Evolutionary conservation across 2,888 invertebrate genomes (phyloP), one percentile per base, ranked within the genome.

Genomic region (Tenthredo notha): DNA sequence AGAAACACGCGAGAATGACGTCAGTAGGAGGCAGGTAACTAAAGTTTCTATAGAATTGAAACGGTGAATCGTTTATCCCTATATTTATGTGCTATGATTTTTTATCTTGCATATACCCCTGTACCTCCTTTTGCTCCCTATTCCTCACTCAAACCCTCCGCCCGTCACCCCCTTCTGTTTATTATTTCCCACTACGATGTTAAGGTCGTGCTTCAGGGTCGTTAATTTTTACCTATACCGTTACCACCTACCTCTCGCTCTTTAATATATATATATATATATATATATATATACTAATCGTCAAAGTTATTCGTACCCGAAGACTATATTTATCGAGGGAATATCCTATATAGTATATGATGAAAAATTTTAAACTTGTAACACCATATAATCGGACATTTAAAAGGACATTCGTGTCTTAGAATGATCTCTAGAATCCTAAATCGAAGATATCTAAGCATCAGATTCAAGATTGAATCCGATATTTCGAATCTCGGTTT

Each of bases 1-100:
- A 21, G 40, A 25, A 83, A 47, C 82, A 83, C 82, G 82, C 82
- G 82, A 83, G 82, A 83, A 83, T 83, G 82, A 83, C 82, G 82
- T 83, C 82, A 83, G 82, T 67, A 15, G 43, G 25, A 47, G 29
- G 43, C 43, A 74, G 21, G 18, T 15, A 67, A 29, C 6, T 61
- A 21, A 37, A 37, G 72, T 77, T 29, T 77, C 6, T 47, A 50
- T 61, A 77, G 40, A 77, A 77, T 50, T 77, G 29, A 50, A 77
- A 50, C 54, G 77, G 77, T 77, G 77, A 77, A 77, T 77, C 77
- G 77, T 77, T 77, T 77, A 77, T 77, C 77, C 77, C n/a, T 54
- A n/a, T 77, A 77, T 77, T 77, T 77, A 77, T 77, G 77, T 77
- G 29, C 77, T 54, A 77, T 77, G 77, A 77, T 77, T 77, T 77